phyloP scores from a whole-genome alignment of 2,888 invertebrate genomes.

The Pseudoips prasinana region DNA sequence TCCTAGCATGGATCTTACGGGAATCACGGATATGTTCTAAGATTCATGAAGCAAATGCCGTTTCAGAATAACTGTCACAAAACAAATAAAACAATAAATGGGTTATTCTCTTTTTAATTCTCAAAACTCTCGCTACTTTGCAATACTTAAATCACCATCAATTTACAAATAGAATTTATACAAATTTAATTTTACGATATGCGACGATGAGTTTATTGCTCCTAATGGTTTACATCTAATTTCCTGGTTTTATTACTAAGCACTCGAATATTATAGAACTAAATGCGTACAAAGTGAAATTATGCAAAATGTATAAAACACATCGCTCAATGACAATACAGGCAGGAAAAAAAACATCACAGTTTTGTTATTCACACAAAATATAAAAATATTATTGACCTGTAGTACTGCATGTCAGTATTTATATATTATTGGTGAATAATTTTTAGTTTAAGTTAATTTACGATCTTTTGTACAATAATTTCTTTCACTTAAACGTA shows the following conservation, averaged over 20 bases:
- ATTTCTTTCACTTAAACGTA: slow-evolving; percentile 18
- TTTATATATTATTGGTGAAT: too few relatives aligned
- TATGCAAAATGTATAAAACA: slow-evolving; percentile 25
- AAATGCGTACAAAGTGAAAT: slow-evolving; percentile 10
- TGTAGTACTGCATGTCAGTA: too few relatives aligned
- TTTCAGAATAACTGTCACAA: too few relatives aligned
- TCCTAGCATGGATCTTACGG: too few relatives aligned
- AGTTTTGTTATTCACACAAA: slow-evolving; percentile 27
- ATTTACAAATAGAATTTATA: slow-evolving; percentile 45
- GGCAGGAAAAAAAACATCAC: slow-evolving; percentile 32
- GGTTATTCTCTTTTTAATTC: slow-evolving; percentile 56
- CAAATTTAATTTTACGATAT: slow-evolving; percentile 63
- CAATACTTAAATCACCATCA: slow-evolving; percentile 51
- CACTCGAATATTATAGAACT: slow-evolving; percentile 24
- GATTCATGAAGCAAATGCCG: too few relatives aligned
- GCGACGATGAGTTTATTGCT: slow-evolving; percentile 68
- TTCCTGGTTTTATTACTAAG: slow-evolving; percentile 25
- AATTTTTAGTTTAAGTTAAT: slow-evolving; percentile 8
- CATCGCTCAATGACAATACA: slow-evolving; percentile 1
- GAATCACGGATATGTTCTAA: too few relatives aligned
- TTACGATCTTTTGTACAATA: slow-evolving; percentile 32
- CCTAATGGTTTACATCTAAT: slow-evolving; percentile 39
- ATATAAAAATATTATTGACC: slow-evolving; percentile 13
- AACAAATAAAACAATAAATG: slow-evolving; percentile 23
- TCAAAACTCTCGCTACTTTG: slow-evolving; percentile 63